These are phyloP conservation scores for Syncerus caffer DNA, from an alignment of 2,797 vertebrate genomes.

Conservation along the genomic window DNA sequence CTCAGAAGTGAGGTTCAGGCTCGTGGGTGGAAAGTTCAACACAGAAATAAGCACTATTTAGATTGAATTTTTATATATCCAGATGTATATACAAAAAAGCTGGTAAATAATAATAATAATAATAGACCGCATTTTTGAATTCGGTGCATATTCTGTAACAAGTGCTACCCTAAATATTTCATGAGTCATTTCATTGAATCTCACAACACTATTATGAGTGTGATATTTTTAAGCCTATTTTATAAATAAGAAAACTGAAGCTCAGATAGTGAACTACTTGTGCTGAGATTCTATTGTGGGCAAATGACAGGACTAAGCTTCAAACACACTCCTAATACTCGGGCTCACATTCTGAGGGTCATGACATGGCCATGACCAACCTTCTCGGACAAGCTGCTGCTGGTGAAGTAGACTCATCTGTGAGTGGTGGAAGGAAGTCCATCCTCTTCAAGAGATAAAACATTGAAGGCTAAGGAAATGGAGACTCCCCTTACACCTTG, in stretches of 20 bases:
- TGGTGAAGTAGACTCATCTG: neutral
- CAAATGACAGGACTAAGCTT: neutral
- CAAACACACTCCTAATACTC: rapidly evolving
- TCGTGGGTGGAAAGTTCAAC: neutral
- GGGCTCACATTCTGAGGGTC: rapidly evolving
- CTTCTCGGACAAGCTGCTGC: neutral
- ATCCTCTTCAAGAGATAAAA: neutral
- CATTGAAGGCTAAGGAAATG: neutral
- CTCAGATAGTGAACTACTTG: neutral
- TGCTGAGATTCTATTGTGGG: neutral
- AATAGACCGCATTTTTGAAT: neutral
- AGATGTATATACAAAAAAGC: neutral
- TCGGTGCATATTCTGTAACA: neutral
- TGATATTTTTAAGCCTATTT: neutral
- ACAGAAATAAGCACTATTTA: neutral
- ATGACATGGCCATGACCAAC: rapidly evolving
- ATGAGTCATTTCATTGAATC: neutral
- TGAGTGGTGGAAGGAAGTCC: neutral
- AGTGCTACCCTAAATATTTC: neutral
- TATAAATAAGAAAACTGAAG: neutral
- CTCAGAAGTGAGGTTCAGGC: neutral
- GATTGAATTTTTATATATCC: neutral
- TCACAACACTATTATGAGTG: neutral
- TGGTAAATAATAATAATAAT: neutral
- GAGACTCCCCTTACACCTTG: neutral